A percentile compares a stretch with the other conserved stretches of the same genome.
These are phyloP conservation scores for Spicauda simplicius DNA, from an alignment of 2,888 invertebrate species.

Conservation along the genomic window DNA sequence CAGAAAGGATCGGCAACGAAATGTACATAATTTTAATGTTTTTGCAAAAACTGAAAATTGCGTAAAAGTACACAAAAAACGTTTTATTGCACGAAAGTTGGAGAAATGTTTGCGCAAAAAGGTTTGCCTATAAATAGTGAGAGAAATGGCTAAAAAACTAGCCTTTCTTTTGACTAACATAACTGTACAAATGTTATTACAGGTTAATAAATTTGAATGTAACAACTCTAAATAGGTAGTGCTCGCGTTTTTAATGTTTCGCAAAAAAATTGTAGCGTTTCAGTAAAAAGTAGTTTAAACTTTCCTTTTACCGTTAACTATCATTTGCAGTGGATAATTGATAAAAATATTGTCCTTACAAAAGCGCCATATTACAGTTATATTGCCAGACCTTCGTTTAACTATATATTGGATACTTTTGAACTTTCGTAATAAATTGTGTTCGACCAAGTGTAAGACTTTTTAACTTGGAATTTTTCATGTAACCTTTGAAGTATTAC, in stretches of 20 bases:
- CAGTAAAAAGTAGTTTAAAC: not conserved
- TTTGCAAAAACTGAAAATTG: conserved; percentile 62
- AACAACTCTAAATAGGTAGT: not conserved
- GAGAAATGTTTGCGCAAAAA: conserved; percentile 58
- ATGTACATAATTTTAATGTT: conserved; percentile 46
- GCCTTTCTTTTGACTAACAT: conserved; percentile 29
- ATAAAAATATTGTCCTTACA: too few relatives aligned
- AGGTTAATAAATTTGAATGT: conserved; percentile 4
- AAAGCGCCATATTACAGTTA: too few relatives aligned
- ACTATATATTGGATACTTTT: too few relatives aligned
- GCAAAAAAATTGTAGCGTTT: conserved; percentile 6
- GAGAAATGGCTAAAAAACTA: conserved; percentile 33
- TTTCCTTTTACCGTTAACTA: not conserved
- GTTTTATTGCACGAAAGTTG: conserved; percentile 39
- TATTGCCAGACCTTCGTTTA: too few relatives aligned
- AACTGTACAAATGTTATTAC: conserved; percentile 17
- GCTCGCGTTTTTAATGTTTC: conserved; percentile 3
- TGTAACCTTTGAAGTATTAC: too few relatives aligned
- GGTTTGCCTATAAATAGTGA: conserved; percentile 31
- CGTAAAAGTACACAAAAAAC: conserved; percentile 52
- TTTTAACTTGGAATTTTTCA: too few relatives aligned
- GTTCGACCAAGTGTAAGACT: too few relatives aligned
- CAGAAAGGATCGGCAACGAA: conserved; percentile 46
- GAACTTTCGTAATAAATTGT: too few relatives aligned
- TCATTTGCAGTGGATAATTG: not conserved